Base-by-base conservation (phyloP, 2,888 invertebrate genomes). In the Anorthoa munda region DNA sequence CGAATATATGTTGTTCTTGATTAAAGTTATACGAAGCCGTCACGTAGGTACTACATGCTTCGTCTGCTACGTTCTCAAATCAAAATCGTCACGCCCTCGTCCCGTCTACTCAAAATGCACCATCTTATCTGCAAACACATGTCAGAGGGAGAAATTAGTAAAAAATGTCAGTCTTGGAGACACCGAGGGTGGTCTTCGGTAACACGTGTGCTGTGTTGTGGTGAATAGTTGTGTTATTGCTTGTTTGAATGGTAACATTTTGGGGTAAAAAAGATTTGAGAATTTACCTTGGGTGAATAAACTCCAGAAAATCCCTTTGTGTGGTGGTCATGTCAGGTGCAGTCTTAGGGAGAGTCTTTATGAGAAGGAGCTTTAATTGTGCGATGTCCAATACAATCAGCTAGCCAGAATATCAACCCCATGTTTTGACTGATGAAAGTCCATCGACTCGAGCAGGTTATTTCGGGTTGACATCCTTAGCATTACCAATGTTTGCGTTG, bases 71-170 rank as follows among this genome's bases (percentile, higher is more conserved):
- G n/a, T 51, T 11, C n/a, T n/a, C 2, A 21, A 17, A 11, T 21
- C 12, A 48, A 76, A 21, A 39, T 86, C 89, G 87, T 83, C 48
- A 88, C 91, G 91, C 79, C 46, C 31, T 81, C 94, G 92, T 89
- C 11, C 81, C 93, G 93, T 86, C 21, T 1, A 0, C 0, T 82
- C 11, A 87, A 90, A 93, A 88, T 45, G 69, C 0, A 15, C 56
- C 59, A 51, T 83, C 87, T 90, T 93, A 94, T 94, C 94, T 92
- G 93, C 91, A 92, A 93, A 92, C 95, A 95, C 93, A 92, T 95
- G 95, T 95, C 92, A 85, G 82, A 83, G 82, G 78, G 85, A 89
- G 90, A 92, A 92, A 93, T 93, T 91, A 90, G 88, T 88, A 92
- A 94, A 93, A 92, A 92, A 89, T 73, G 61, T 70, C 75, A 65